Conservation (phyloP, 2,888 invertebrate genomes). For the Chromoteleia sp. region DNA sequence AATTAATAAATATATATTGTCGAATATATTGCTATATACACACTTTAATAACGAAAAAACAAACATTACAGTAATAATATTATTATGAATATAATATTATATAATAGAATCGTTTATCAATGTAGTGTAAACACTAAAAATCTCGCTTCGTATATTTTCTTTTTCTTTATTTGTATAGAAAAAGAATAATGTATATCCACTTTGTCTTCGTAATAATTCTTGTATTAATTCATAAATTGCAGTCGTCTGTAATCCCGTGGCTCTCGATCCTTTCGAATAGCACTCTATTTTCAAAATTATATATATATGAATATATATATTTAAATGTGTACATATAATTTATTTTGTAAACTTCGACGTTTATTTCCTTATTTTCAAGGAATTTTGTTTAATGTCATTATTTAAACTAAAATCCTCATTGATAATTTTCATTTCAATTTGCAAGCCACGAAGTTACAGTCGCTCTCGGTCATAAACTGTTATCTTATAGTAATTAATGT, state of each 20-base stretch:
- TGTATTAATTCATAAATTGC: slow-evolving; percentile 79
- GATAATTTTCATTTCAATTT: slow-evolving; percentile 35
- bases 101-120: slow-evolving; percentile 84
- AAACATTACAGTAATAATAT: slow-evolving; percentile 84
- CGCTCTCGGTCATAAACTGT: slow-evolving; percentile 72
- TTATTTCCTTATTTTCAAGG: slow-evolving; percentile 38
- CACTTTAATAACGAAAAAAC: slow-evolving; percentile 85
- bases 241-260: slow-evolving; percentile 74
- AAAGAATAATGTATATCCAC: slow-evolving; percentile 78
- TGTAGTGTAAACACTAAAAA: slow-evolving; percentile 84
- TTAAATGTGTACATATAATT: slow-evolving; percentile 28
- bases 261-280: slow-evolving; percentile 48
- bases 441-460: slow-evolving; percentile 74
- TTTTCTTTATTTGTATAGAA: slow-evolving; percentile 71
- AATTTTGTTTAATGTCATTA: slow-evolving; percentile 18
- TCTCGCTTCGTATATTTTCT: slow-evolving; percentile 76
- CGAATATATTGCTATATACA: slow-evolving; percentile 84
- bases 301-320: slow-evolving; percentile 22
- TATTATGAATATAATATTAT: slow-evolving; percentile 83
- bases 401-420: slow-evolving; percentile 39
- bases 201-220: slow-evolving; percentile 76
- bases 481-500: slow-evolving; percentile 79
- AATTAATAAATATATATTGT: neutral
- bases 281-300: slow-evolving; percentile 21
- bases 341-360: neutral